Conservation (phyloP, 2,888 invertebrate genomes). For the Habroteleia sp. region DNA sequence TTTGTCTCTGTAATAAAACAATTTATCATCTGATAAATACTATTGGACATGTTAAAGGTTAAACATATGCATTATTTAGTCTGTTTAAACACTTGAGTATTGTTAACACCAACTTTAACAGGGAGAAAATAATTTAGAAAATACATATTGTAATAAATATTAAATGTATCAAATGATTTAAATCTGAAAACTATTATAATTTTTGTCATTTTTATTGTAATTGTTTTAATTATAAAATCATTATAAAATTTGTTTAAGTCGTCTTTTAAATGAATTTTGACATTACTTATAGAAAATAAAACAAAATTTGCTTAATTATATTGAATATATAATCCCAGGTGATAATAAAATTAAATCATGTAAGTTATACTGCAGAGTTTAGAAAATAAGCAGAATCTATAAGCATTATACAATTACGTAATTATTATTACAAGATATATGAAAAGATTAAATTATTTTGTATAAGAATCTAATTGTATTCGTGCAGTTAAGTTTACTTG, state of each 20-base stretch:
- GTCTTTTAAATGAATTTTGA: no score
- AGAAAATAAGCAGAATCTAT: conserved; percentile 36
- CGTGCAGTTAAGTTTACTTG: conserved; percentile 4
- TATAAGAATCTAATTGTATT: conserved; percentile 9
- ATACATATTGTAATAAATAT: no score
- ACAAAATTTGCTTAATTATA: not conserved
- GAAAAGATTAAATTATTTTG: conserved; percentile 14
- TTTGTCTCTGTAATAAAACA: conserved; percentile 5
- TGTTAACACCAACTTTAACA: conserved; percentile 16
- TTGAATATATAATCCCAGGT: conserved; percentile 1
- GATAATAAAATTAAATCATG: conserved; percentile 27
- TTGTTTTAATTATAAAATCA: no score
- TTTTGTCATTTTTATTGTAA: no score
- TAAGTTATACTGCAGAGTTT: conserved; percentile 27
- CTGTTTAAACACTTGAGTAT: conserved; percentile 34
- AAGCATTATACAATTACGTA: conserved; percentile 41
- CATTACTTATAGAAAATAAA: no score
- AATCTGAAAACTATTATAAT: no score
- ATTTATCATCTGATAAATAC: conserved; percentile 25
- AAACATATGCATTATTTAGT: conserved; percentile 35
- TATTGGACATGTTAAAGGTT: conserved; percentile 23
- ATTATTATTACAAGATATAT: conserved; percentile 25
- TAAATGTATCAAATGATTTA: no score
- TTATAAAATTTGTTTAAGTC: no score
- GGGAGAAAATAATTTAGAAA: not conserved